Evolutionary conservation across 2,888 invertebrate species (phyloP).

Genomic region (Apamea monoglypha): DNA sequence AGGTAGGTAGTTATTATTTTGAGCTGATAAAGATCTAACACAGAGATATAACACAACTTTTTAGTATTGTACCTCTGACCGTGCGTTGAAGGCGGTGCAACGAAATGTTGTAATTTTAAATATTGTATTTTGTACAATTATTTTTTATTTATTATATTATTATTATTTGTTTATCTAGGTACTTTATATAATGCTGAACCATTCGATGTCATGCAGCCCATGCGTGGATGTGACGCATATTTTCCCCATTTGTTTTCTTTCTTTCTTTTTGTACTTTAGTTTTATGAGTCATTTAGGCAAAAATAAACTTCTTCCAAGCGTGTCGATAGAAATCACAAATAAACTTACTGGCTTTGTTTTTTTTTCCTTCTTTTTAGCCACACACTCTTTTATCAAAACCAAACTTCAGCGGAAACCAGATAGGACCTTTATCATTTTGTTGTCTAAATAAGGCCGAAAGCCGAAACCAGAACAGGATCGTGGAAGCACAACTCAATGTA

Average conservation of each 20-base stretch:
- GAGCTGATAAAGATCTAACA: neutral
- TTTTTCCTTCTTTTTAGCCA: neutral
- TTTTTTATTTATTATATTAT: neutral
- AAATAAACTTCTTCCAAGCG: neutral
- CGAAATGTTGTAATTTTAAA: neutral
- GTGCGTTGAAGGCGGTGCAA: neutral
- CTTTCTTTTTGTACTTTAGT: neutral
- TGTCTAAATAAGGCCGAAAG: slow-evolving; percentile 14
- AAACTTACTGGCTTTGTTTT: neutral
- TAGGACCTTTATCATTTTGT: neutral
- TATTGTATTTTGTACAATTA: neutral
- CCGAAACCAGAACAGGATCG: slow-evolving; percentile 26
- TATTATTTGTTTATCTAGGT: no score
- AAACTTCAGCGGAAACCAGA: neutral
- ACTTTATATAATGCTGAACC: neutral
- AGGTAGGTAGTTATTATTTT: neutral
- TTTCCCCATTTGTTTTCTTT: neutral
- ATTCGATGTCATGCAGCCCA: neutral
- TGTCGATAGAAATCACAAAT: no score
- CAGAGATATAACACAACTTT: neutral
- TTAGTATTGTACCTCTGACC: neutral
- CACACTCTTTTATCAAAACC: neutral
- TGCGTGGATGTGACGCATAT: neutral
- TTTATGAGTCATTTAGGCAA: neutral
- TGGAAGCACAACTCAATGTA: slow-evolving; percentile 23